Conservation (phyloP, 1,140 invertebrate species). For the Drosophila tropicalis region DNA sequence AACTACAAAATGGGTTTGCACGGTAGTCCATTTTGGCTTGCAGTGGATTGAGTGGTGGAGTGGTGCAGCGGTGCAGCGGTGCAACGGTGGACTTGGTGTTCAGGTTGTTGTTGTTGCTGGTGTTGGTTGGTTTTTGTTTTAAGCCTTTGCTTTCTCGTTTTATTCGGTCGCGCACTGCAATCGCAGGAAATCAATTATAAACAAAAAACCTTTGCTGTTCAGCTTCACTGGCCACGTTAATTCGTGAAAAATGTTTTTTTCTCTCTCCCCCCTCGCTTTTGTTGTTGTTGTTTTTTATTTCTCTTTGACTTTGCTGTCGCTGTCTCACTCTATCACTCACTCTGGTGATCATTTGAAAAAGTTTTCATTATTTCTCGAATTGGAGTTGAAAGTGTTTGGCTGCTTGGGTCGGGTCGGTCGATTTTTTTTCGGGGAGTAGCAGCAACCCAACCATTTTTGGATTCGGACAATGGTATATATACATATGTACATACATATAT, state of each 20-base stretch:
- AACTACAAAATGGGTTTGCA: slow-evolving; percentile 65
- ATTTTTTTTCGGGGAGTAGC: slow-evolving; percentile 20
- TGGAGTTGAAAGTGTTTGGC: slow-evolving; percentile 58
- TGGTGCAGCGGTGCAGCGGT: background rate
- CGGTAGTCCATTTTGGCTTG: slow-evolving; percentile 56
- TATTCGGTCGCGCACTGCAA: slow-evolving; percentile 54
- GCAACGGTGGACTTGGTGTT: slow-evolving; percentile 23
- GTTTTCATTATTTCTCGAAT: slow-evolving; percentile 69
- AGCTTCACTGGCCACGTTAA: slow-evolving; percentile 70
- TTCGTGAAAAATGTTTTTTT: slow-evolving; percentile 74
- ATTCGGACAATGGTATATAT: slow-evolving; percentile 3
- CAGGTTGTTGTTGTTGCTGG: slow-evolving; percentile 37
- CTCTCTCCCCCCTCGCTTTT: background rate
- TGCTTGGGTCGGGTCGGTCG: slow-evolving; percentile 48
- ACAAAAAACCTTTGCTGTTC: slow-evolving; percentile 67
- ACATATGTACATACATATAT: background rate
- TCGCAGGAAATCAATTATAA: slow-evolving; percentile 78
- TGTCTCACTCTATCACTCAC: slow-evolving; percentile 16
- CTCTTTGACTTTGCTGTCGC: slow-evolving; percentile 20
- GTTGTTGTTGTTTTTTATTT: slow-evolving; percentile 1
- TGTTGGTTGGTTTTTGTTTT: slow-evolving; percentile 30
- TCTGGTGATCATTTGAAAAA: slow-evolving; percentile 61
- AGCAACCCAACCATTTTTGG: slow-evolving; percentile 1
- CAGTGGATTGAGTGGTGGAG: slow-evolving; percentile 18
- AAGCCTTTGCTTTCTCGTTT: slow-evolving; percentile 57